Evolutionary conservation across 2,113 vertebrate species (phyloP).

Genomic region (Climacteris rufus): DNA sequence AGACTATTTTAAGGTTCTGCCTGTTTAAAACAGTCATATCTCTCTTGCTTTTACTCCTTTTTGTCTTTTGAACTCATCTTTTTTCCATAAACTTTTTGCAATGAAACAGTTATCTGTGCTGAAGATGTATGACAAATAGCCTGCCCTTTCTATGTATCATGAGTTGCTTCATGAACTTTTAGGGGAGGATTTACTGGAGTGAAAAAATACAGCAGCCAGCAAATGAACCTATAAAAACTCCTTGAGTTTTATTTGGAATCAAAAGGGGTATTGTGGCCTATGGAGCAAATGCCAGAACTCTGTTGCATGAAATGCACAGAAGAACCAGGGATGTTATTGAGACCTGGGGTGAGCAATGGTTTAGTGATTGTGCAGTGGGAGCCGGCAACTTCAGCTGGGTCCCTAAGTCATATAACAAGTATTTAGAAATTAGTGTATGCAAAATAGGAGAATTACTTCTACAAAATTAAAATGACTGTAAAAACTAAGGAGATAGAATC

Average conservation of each 20-base stretch:
- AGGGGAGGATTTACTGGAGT: neutral
- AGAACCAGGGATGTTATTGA: neutral
- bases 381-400: neutral
- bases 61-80: neutral
- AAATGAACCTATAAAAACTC: neutral
- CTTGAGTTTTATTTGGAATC: neutral
- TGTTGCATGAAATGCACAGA: neutral
- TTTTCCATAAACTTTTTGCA: neutral
- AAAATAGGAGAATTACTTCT: neutral
- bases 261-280: fast-evolving
- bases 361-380: neutral
- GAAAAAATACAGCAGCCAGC: neutral
- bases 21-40: neutral
- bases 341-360: neutral
- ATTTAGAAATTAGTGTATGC: neutral
- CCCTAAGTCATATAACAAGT: neutral
- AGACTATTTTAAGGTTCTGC: neutral
- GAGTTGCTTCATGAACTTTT: neutral
- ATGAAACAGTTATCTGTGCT: neutral
- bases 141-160: neutral
- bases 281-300: neutral
- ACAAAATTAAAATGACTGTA: too few relatives aligned
- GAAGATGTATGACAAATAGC: neutral
- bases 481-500: neutral
- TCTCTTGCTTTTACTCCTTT: neutral